These are phyloP conservation scores for Protaetia brevitarsis DNA, from an alignment of 1,140 invertebrate genomes.

Conservation along the genomic window DNA sequence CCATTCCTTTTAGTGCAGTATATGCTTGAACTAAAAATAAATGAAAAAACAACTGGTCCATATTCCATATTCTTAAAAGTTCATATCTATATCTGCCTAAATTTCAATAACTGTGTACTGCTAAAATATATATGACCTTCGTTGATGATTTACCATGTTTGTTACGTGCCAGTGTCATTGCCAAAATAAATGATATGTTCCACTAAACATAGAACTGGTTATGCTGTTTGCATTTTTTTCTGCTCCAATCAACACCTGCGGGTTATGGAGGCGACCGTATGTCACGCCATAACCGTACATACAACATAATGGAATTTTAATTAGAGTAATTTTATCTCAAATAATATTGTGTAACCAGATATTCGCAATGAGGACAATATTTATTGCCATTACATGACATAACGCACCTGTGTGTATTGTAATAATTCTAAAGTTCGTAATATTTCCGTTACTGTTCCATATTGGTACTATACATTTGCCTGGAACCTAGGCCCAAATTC, in stretches of 20 bases:
- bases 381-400: neutral
- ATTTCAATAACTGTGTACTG: neutral
- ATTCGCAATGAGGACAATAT: neutral
- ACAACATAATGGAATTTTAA: neutral
- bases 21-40: no score
- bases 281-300: neutral
- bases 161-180: slow-evolving; percentile 14
- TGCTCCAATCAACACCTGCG: neutral
- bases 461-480: no score
- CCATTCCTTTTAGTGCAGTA: no score
- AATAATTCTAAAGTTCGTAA: no score
- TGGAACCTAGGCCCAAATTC: no score
- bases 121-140: neutral
- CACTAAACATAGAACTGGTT: neutral
- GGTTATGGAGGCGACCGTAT: neutral
- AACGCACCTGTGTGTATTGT: neutral
- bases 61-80: no score
- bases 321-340: neutral
- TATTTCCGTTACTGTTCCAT: no score
- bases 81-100: no score
- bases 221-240: neutral
- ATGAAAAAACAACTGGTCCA: no score
- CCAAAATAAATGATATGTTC: neutral
- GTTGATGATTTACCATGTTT: neutral
- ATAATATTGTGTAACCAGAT: neutral